These are phyloP conservation scores for Ranitomeya variabilis DNA, from an alignment of 2,113 vertebrate genomes.

Conservation along the genomic window DNA sequence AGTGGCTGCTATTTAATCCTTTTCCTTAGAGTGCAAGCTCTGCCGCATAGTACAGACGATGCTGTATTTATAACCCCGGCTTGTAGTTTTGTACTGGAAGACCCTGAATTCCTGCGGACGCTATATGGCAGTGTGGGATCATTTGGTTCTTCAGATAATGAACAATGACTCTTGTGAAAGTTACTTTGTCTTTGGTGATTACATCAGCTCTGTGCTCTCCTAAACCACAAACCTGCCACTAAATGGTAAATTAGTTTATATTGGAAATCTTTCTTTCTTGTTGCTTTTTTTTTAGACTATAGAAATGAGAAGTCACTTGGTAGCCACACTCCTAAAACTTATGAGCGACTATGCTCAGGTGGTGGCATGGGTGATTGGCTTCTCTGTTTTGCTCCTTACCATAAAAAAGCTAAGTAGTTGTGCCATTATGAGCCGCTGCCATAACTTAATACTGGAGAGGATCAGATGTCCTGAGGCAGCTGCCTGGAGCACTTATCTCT, in stretches of 20 bases:
- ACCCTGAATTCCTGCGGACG: neutral
- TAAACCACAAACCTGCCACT: neutral
- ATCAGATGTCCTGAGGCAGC: conserved; percentile 23
- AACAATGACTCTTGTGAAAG: conserved; percentile 34
- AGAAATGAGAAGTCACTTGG: neutral
- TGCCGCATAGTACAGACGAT: neutral
- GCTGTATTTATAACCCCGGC: neutral
- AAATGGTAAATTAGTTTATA: neutral
- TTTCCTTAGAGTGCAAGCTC: neutral
- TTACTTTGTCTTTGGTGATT: neutral
- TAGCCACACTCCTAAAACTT: neutral
- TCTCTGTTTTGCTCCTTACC: neutral
- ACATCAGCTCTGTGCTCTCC: neutral
- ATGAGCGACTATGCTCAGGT: neutral
- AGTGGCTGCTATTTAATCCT: neutral
- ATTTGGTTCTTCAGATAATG: neutral
- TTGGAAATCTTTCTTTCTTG: neutral
- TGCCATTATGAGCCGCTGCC: neutral
- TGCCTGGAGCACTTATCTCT: conserved; percentile 15
- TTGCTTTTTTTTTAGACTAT: neutral
- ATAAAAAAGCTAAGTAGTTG: neutral
- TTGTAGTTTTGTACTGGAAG: neutral
- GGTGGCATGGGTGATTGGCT: conserved; percentile 5
- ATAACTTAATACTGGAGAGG: conserved; percentile 14
- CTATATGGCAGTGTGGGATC: neutral